Evolutionary conservation across 2,113 vertebrate species (phyloP).

Genomic region (Benitochromis conjunctus): DNA sequence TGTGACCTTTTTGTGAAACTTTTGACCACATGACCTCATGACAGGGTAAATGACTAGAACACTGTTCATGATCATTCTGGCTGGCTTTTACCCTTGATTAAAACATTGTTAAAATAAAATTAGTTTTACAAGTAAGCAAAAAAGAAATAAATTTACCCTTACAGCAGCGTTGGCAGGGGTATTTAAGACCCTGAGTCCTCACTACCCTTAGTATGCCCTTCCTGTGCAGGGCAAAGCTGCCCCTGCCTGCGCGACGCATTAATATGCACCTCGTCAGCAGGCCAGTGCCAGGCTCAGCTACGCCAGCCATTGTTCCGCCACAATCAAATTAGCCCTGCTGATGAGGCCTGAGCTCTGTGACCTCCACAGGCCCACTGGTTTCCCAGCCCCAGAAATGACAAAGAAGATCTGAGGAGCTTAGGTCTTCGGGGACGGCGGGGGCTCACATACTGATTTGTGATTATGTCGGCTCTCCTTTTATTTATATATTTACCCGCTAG

Average conservation of each 20-base stretch:
- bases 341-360: slow-evolving; percentile 88
- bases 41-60: background rate
- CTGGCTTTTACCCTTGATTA: background rate
- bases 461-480: slow-evolving; percentile 50
- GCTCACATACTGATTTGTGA: slow-evolving; percentile 61
- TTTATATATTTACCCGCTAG: slow-evolving; percentile 54
- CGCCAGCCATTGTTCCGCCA: slow-evolving; percentile 84
- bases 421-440: slow-evolving; percentile 30
- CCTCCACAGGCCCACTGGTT: slow-evolving; percentile 77
- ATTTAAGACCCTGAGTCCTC: background rate
- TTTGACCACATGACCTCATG: background rate
- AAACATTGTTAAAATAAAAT: background rate
- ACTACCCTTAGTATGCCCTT: background rate
- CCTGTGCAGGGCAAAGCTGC: background rate
- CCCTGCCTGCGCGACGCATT: slow-evolving; percentile 24
- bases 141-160: background rate
- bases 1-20: background rate
- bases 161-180: background rate
- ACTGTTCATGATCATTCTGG: background rate
- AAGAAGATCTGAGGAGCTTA: slow-evolving; percentile 50
- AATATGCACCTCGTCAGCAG: slow-evolving; percentile 50
- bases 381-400: slow-evolving; percentile 66
- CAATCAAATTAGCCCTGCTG: slow-evolving; percentile 96
- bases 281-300: slow-evolving; percentile 17
- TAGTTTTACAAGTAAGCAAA: background rate